A percentile compares a stretch with the other conserved stretches of the same genome.
Conservation (phyloP, 30 jellyfish, hydroid and myxozoan species). For the Chironex yamaguchii region DNA sequence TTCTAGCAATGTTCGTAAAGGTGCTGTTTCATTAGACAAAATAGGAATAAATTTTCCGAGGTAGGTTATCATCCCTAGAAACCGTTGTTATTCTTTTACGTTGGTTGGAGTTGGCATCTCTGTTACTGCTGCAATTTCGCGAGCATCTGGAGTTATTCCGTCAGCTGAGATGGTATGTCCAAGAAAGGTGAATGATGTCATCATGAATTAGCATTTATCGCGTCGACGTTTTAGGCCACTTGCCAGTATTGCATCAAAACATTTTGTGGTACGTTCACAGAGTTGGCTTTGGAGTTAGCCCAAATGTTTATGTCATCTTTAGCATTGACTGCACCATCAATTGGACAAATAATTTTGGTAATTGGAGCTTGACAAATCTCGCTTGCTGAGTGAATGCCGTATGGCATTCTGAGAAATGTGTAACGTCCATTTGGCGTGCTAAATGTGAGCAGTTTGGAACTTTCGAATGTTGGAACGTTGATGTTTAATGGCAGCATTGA, state of each 20-base stretch:
- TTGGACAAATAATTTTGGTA: conserved; percentile 33
- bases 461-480: conserved; percentile 73
- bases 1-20: conserved; percentile 61
- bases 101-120: conserved; percentile 74
- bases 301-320: conserved; percentile 77
- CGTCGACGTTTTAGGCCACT: conserved; percentile 47
- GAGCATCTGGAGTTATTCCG: conserved; percentile 70
- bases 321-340: conserved; percentile 60
- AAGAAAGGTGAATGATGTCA: conserved; percentile 36
- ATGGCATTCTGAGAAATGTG: conserved; percentile 49
- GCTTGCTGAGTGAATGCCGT: conserved; percentile 81
- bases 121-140: conserved; percentile 60
- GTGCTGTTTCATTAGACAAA: conserved; percentile 74
- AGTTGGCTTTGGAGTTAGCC: conserved; percentile 57
- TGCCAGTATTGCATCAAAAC: conserved; percentile 5
- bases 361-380: conserved; percentile 66
- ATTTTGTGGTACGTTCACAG: neutral
- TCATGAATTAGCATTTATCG: conserved; percentile 58
- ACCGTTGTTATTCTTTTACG: conserved; percentile 61
- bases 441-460: conserved; percentile 65
- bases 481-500: conserved; percentile 65
- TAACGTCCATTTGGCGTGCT: conserved; percentile 72
- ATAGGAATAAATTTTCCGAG: conserved; percentile 60
- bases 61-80: conserved; percentile 72
- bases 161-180: conserved; percentile 72